These are phyloP conservation scores for Saturnia japonica DNA, from an alignment of 2,888 invertebrate species.

Conservation along the genomic window DNA sequence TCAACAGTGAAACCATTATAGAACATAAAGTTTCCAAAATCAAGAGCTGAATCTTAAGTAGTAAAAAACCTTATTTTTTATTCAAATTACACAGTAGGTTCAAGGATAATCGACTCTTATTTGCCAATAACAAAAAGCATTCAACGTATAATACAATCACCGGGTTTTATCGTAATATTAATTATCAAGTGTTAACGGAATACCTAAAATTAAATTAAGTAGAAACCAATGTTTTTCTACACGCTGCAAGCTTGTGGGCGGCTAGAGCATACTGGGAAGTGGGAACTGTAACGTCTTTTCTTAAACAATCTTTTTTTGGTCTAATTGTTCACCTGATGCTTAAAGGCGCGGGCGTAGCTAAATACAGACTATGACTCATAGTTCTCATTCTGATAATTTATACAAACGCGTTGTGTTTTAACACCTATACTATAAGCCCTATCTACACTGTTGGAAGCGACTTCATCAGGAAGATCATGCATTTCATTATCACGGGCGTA, in stretches of 20 bases:
- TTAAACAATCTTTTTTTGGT: not conserved
- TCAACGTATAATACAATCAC: not conserved
- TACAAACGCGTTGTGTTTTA: not conserved
- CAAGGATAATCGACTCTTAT: not conserved
- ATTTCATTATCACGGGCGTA: constrained; percentile 23
- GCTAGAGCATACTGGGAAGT: not conserved
- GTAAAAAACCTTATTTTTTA: not conserved
- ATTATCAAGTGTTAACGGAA: constrained; percentile 10
- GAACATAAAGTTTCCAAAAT: not conserved
- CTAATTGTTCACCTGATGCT: not conserved
- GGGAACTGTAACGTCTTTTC: not conserved
- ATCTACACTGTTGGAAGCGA: not conserved
- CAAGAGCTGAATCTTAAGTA: not conserved
- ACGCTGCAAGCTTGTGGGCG: not conserved
- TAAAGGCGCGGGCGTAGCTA: not conserved
- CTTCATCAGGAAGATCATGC: constrained; percentile 16
- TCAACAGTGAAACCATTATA: not conserved
- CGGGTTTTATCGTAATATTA: not conserved
- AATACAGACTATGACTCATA: not conserved
- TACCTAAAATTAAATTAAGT: not conserved
- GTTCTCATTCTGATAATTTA: not conserved
- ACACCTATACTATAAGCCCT: not conserved
- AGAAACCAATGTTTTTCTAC: not conserved
- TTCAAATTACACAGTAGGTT: not conserved
- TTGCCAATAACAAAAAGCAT: not conserved